Percentiles rank a stretch among this genome's conserved stretches.
Conservation (phyloP, 2,888 invertebrate species). For the Apamea sordens region DNA sequence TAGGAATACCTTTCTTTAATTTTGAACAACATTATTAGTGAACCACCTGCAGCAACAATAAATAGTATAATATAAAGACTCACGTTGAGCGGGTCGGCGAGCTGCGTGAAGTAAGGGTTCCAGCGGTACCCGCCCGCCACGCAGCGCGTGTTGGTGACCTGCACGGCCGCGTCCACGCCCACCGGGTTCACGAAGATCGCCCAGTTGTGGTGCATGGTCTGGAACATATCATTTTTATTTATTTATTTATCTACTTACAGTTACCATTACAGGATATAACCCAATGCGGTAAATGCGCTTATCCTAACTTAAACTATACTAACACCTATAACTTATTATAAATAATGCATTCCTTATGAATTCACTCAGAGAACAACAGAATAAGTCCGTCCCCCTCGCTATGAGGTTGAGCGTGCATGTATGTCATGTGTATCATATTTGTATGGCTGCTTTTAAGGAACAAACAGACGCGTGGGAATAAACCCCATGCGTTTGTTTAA, state of each 20-base stretch:
- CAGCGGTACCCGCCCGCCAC: conserved; percentile 97
- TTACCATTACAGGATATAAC: too few relatives aligned
- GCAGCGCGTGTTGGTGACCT: conserved; percentile 94
- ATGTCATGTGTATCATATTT: too few relatives aligned
- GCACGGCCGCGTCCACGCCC: conserved; percentile 96
- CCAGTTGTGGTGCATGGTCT: conserved; percentile 97
- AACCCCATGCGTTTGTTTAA: not conserved
- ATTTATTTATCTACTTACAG: too few relatives aligned
- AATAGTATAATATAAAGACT: conserved; percentile 65
- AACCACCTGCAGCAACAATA: not conserved
- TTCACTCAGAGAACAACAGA: too few relatives aligned
- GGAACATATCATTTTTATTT: conserved; percentile 35
- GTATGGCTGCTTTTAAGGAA: not conserved
- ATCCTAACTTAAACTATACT: too few relatives aligned
- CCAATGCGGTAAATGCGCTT: too few relatives aligned
- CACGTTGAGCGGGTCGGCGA: conserved; percentile 97
- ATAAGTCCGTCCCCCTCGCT: too few relatives aligned
- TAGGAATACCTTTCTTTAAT: not conserved
- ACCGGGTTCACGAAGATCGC: conserved; percentile 97
- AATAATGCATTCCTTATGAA: too few relatives aligned
- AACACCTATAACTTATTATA: too few relatives aligned
- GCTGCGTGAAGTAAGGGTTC: conserved; percentile 97
- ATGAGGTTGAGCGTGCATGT: too few relatives aligned
- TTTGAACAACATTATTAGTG: not conserved
- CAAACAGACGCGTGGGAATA: not conserved